Conservation (phyloP, 2,797 vertebrate genomes). For the Champsocephalus esox region DNA sequence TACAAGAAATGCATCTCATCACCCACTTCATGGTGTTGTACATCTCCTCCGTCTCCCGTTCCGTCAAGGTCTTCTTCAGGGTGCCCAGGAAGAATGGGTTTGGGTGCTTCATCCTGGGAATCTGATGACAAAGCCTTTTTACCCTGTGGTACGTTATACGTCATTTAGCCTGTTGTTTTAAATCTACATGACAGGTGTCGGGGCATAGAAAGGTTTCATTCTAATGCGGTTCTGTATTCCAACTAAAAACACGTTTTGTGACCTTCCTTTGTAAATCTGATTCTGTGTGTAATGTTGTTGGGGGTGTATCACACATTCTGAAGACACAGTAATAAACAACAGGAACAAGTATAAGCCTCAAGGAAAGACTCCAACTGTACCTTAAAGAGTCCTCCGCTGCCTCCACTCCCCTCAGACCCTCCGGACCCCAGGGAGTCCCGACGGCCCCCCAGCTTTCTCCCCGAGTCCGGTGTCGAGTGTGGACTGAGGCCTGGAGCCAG, state of each 20-base stretch:
- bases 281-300: neutral
- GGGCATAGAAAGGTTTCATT: no score
- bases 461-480: slow-evolving; percentile 77
- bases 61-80: slow-evolving; percentile 89
- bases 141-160: no score
- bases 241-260: no score
- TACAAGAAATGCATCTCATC: neutral
- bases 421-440: slow-evolving; percentile 79
- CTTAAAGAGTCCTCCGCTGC: slow-evolving; percentile 83
- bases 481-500: slow-evolving; percentile 67
- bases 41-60: slow-evolving; percentile 88
- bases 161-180: no score
- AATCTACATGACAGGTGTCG: no score
- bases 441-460: slow-evolving; percentile 71
- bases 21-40: slow-evolving; percentile 89
- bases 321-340: no score
- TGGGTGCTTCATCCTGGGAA: slow-evolving; percentile 88
- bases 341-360: no score
- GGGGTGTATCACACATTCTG: no score
- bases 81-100: slow-evolving; percentile 92
- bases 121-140: slow-evolving; percentile 63
- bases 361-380: slow-evolving; percentile 53
- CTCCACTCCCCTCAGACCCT: slow-evolving; percentile 81
- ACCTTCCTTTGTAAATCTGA: neutral
- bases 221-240: no score